Evolutionary conservation across 2,888 invertebrate species (phyloP), one percentile per base, ranked within the genome.

Genomic region (Ormyrus thymus): DNA sequence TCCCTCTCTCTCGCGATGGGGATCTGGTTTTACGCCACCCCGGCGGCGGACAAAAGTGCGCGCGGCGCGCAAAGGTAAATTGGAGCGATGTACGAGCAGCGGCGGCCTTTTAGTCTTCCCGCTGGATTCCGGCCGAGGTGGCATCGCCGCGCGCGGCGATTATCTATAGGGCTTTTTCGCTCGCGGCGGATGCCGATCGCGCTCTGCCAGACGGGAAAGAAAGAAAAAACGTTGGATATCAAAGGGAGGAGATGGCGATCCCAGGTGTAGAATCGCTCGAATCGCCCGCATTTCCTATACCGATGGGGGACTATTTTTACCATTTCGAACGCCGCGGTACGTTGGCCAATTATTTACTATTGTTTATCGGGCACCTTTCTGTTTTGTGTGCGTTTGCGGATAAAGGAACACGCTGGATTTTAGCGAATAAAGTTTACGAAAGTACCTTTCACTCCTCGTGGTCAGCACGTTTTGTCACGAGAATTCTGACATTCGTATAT

Each of bases 91-190:
- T 64, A 74, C 64, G 64, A 78, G 58, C 56, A 50, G 78, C 69
- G 73, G 69, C 56, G 64, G 78, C 61, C 70, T 70, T 78, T 78
- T 66, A 70, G 64, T 70, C 74, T 78, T 74, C 51, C 64, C 45
- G 10, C 9, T 8, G 59, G 15, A 70, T 78, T 74, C 74, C 68
- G 70, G 50, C 53, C 50, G 53, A 62, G 50, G 48, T 51, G 77
- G 71, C 50, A 71, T 77, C 55, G 56, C 77, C 29, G 53, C 13
- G 29, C 29, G 29, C 29, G 29, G 68, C 59, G 59, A 68, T 53
- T 74, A 65, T 74, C 50, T 74, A 50, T 51, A 13, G 15, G 11
- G 11, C 9, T 56, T 73, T 56, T 73, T 73, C 13, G 43, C 7
- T 7, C 15, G 29, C 29, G 3, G n/a, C n/a, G 59, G 11, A 29